Conservation (phyloP, 2,888 invertebrate genomes). For the Andrena hattorfiana region DNA sequence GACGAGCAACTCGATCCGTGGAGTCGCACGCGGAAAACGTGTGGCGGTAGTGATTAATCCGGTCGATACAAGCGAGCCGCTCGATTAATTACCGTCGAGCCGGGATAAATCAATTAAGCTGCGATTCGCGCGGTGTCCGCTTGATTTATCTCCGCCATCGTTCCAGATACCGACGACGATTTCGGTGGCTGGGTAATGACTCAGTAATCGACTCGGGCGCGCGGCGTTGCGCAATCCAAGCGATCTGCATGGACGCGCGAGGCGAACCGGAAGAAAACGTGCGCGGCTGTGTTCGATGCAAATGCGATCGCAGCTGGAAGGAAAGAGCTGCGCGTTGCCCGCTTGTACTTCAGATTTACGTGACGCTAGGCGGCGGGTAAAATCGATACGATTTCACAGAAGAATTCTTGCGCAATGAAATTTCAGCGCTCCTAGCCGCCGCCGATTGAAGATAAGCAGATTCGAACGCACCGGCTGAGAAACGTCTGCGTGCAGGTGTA, state of each 20-base stretch:
- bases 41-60: conserved; percentile 17
- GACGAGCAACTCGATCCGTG: background rate
- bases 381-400: background rate
- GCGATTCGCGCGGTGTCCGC: conserved; percentile 1
- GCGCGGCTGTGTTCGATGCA: conserved; percentile 39
- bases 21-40: background rate
- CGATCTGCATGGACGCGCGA: background rate
- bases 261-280: conserved; percentile 51
- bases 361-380: background rate
- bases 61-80: background rate
- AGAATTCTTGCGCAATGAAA: background rate
- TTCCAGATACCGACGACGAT: conserved; percentile 36
- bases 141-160: conserved; percentile 25
- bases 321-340: background rate
- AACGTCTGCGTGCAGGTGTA: background rate
- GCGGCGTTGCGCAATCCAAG: conserved; percentile 35
- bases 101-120: conserved; percentile 45
- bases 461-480: background rate
- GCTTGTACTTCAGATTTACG: background rate
- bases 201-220: background rate
- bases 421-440: background rate
- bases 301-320: conserved; percentile 30
- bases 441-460: background rate
- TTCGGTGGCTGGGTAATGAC: conserved; percentile 25
- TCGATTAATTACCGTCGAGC: conserved; percentile 37